A percentile compares a stretch with the other conserved stretches of the same genome.
Evolutionary conservation across 2,113 vertebrate species (phyloP).

Genomic region (Callocephalon fimbriatum): DNA sequence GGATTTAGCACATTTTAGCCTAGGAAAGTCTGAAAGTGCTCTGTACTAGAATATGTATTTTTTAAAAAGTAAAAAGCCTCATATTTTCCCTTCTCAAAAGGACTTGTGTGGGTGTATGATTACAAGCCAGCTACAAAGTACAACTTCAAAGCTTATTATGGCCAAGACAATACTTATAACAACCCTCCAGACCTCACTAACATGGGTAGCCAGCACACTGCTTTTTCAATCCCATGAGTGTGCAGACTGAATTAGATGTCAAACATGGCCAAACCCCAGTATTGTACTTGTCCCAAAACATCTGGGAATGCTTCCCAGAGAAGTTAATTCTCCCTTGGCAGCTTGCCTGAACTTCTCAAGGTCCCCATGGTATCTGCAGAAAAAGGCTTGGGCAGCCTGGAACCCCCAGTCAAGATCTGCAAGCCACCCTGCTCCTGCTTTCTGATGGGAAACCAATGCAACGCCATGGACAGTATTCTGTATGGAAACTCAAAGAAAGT

Average conservation of each 20-base stretch:
- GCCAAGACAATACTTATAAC: neutral
- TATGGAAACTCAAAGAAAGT: neutral
- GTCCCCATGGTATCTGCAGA: accelerated
- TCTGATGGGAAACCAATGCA: neutral
- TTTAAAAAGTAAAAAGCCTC: neutral
- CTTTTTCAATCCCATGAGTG: accelerated
- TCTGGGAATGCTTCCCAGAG: neutral
- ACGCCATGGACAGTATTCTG: neutral
- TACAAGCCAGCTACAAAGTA: neutral
- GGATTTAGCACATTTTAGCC: neutral
- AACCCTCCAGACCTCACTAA: neutral
- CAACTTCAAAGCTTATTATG: neutral
- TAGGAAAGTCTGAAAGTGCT: neutral
- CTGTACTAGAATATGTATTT: neutral
- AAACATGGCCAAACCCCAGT: neutral
- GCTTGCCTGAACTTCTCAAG: neutral
- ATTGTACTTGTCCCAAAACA: neutral
- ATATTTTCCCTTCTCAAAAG: neutral
- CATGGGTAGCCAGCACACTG: accelerated
- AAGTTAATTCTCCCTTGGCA: neutral
- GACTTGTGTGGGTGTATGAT: neutral
- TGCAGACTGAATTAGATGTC: neutral
- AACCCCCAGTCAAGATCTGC: neutral
- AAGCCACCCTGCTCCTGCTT: neutral
- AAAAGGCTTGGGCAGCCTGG: neutral